Evolutionary conservation across 2,888 invertebrate species (phyloP).

Genomic region (Empis stercorea): DNA sequence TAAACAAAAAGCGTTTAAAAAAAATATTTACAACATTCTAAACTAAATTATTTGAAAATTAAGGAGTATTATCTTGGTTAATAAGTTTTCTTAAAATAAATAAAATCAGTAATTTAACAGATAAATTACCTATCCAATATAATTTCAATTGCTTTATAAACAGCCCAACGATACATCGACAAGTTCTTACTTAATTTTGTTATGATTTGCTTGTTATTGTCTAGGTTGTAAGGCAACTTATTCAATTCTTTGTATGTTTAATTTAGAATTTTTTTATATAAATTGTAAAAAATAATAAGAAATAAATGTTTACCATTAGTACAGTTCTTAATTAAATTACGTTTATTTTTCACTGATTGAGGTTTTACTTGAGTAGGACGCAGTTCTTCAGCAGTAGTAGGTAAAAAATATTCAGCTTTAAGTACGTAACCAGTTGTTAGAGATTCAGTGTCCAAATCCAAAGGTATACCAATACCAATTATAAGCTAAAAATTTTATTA

Average conservation of each 20-base stretch:
- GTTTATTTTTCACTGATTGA: conserved; percentile 8
- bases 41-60: no score
- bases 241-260: no score
- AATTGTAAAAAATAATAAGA: background rate
- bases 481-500: conserved; percentile 21
- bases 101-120: no score
- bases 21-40: no score
- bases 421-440: conserved; percentile 31
- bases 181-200: background rate
- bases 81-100: no score
- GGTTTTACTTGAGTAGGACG: conserved; percentile 24
- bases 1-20: no score
- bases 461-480: conserved; percentile 30
- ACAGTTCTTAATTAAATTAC: background rate
- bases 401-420: conserved; percentile 30
- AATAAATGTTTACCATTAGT: background rate
- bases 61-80: no score
- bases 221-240: background rate
- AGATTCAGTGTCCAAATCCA: conserved; percentile 27
- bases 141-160: conserved; percentile 49
- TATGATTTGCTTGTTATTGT: background rate
- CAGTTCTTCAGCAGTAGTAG: conserved; percentile 22
- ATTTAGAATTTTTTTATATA: background rate
- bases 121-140: conserved; percentile 41
- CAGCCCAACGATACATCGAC: conserved; percentile 43